Conservation (phyloP, 2,113 vertebrate genomes). For the Syngnathus floridae region DNA sequence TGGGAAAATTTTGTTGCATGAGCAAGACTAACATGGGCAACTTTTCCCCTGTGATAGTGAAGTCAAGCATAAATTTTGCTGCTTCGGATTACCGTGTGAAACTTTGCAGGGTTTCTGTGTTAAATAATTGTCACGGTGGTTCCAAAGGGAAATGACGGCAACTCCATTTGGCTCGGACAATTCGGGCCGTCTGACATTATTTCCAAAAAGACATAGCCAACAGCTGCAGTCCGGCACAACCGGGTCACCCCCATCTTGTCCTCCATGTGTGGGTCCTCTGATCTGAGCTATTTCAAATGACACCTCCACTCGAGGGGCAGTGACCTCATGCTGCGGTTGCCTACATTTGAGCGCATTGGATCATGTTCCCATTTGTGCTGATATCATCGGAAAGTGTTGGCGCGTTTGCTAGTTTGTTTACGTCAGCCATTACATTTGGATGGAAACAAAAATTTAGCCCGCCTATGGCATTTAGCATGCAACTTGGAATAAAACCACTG, state of each 20-base stretch:
- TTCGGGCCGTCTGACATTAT: background rate
- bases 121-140: background rate
- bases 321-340: background rate
- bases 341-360: background rate
- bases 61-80: too few relatives aligned
- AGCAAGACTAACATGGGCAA: too few relatives aligned
- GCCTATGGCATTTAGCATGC: too few relatives aligned
- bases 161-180: background rate
- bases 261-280: background rate
- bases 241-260: background rate
- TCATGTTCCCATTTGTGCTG: background rate
- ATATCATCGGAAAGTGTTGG: background rate
- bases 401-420: background rate
- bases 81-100: too few relatives aligned
- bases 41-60: too few relatives aligned
- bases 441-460: background rate
- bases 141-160: background rate
- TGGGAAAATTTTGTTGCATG: background rate
- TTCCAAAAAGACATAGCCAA: background rate
- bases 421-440: background rate
- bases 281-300: background rate
- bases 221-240: background rate
- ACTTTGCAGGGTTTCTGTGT: background rate
- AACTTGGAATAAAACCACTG: too few relatives aligned
- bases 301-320: background rate